A percentile compares a stretch with the other conserved stretches of the same genome.
These are phyloP conservation scores for Actinopyga echinites DNA, from an alignment of 53 echinoderm and acorn worm genomes.

Conservation along the genomic window DNA sequence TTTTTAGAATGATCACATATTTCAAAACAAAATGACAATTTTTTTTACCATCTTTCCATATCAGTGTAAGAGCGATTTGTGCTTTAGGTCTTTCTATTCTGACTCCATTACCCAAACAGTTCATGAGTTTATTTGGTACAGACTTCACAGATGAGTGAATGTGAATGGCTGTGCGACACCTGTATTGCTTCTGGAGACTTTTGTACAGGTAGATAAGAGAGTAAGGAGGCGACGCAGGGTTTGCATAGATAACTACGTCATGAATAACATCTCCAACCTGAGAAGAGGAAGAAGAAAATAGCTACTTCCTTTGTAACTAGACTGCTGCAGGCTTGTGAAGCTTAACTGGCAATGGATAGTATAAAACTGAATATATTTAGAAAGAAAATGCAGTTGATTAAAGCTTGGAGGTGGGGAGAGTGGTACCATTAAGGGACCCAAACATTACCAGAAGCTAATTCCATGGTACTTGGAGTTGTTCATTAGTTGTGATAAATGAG, in stretches of 20 bases:
- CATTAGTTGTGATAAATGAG: no score
- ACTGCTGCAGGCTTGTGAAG: no score
- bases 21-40: no score
- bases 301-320: no score
- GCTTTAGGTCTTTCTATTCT: conserved; percentile 54
- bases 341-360: no score
- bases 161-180: conserved; percentile 71
- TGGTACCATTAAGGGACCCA: no score
- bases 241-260: conserved; percentile 91
- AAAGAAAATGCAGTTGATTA: no score
- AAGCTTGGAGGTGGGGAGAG: no score
- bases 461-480: no score
- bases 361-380: no score
- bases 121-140: conserved; percentile 55
- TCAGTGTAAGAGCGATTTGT: conserved; percentile 76
- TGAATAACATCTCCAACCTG: conserved; percentile 61
- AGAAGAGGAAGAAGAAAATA: neutral
- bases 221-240: conserved; percentile 76
- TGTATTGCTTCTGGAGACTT: conserved; percentile 64
- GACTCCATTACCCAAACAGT: conserved; percentile 72
- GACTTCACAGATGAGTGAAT: conserved; percentile 77
- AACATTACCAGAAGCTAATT: no score
- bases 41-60: conserved; percentile 93
- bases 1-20: no score
- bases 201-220: conserved; percentile 77